Evolutionary conservation across 2,888 invertebrate genomes (phyloP), one percentile per base, ranked within the genome.

Genomic region (Mythimna albipuncta): DNA sequence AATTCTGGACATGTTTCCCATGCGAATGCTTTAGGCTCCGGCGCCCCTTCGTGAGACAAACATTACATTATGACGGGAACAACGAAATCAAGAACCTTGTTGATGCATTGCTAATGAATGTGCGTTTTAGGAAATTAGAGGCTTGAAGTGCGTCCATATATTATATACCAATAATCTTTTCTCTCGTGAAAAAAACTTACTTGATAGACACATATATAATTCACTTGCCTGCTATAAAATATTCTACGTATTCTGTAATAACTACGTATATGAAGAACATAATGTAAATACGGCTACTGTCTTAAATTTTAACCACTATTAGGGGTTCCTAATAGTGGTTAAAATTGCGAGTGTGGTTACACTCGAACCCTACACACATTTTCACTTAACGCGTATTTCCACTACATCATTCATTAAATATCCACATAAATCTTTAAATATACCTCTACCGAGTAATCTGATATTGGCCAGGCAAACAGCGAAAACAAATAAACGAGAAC

Each of bases 1-100:
- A 70, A 85, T 81, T 75, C 73, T 70, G 47, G 67, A 64, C 73
- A 70, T 81, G 67, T 74, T 72, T 62, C 72, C 77, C 62, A 54
- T 71, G 69, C 57, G 80, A 70, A 75, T 73, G 65, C 67, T 72
- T 75, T 50, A 69, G 71, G 72, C 62, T 63, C n/a, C 44, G 41
- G 58, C 67, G 61, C 54, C 70, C 66, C 74, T 74, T 59, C 58
- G 44, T 61, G 77, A 38, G 16, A 57, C 64, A 78, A 78, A 82
- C 62, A 71, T 82, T 63, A 77, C 61, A 71, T 77, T 77, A 78
- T 74, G 62, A 61, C 44, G 55, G 41, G 64, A 63, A 78, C 78
- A 74, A 74, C 70, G 74, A 69, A 81, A 70, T 81, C 69, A 65
- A 77, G 67, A 58, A 10, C 64, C 32, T 67, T 57, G 69, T 72